Conservation (phyloP, 2,113 vertebrate genomes). For the Malurus melanocephalus region DNA sequence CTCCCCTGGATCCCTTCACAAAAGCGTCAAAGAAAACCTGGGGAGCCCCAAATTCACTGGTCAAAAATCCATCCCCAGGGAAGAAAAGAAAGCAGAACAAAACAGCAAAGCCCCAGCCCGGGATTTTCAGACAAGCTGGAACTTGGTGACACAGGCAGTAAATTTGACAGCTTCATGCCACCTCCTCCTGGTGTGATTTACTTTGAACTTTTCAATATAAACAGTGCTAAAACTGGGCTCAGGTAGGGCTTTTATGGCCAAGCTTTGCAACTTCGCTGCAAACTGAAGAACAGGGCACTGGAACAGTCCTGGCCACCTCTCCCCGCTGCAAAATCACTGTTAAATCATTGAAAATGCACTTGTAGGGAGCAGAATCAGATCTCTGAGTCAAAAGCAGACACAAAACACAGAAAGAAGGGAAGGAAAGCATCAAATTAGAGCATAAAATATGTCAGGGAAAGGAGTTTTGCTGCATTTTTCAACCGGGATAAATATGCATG, state of each 20-base stretch:
- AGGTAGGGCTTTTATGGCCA: conserved; percentile 9
- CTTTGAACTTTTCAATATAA: not conserved
- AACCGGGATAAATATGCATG: not conserved
- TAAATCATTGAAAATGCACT: not conserved
- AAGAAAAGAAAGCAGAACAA: conserved; percentile 38
- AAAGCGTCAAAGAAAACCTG: conserved; percentile 18
- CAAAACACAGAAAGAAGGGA: not conserved
- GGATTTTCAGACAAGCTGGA: not conserved
- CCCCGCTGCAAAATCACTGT: not conserved
- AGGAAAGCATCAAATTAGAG: not conserved
- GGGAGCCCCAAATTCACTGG: conserved; percentile 20
- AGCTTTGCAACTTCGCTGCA: not conserved
- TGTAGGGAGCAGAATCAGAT: not conserved
- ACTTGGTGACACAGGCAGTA: not conserved
- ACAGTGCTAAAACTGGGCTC: not conserved
- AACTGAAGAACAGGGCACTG: not conserved
- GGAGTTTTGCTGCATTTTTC: not conserved
- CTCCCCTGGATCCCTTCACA: not conserved
- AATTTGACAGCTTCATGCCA: conserved; percentile 25
- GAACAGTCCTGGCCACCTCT: not conserved
- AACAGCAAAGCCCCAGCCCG: not conserved
- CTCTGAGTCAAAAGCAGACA: not conserved
- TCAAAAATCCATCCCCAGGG: not conserved
- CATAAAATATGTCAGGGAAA: not conserved
- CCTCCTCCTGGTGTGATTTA: not conserved